Evolutionary conservation across 2,797 vertebrate genomes (phyloP).

Genomic region (Sandelia bainsii): DNA sequence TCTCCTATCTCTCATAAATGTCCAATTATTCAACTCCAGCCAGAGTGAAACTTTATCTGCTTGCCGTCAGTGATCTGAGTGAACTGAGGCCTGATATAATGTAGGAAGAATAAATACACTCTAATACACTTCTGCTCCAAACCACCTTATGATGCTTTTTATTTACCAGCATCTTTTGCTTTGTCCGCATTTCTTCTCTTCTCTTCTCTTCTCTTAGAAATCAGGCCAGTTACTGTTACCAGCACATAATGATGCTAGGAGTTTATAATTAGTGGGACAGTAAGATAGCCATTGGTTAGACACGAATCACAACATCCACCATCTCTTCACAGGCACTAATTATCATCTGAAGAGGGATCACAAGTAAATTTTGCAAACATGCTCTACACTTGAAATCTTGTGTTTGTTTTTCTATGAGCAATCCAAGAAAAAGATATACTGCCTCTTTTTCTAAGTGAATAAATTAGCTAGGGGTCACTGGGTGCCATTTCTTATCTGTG

Average conservation of each 20-base stretch:
- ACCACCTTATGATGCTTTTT: conserved; percentile 34
- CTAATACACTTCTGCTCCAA: not conserved
- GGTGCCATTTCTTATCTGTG: conserved; percentile 45
- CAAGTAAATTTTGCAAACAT: conserved; percentile 17
- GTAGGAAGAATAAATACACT: conserved; percentile 64
- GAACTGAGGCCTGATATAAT: conserved; percentile 66
- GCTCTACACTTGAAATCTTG: conserved; percentile 4
- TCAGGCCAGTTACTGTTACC: conserved; percentile 39
- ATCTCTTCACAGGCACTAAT: conserved; percentile 49
- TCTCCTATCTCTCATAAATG: conserved; percentile 83
- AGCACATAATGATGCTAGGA: conserved; percentile 16
- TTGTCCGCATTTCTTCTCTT: conserved; percentile 7
- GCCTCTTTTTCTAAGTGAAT: conserved; percentile 23
- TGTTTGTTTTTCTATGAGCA: conserved; percentile 13
- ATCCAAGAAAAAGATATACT: conserved; percentile 27
- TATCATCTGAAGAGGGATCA: conserved; percentile 47
- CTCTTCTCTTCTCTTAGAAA: conserved; percentile 15
- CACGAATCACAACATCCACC: conserved; percentile 57
- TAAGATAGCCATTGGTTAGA: conserved; percentile 50
- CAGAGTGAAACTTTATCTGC: conserved; percentile 80
- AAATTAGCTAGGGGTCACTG: conserved; percentile 46
- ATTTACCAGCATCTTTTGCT: conserved; percentile 29
- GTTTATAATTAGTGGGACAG: conserved; percentile 54
- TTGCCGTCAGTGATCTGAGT: conserved; percentile 74
- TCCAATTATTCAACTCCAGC: conserved; percentile 83